Percentiles rank a stretch among this genome's conserved stretches.
Evolutionary conservation across 2,888 invertebrate genomes (phyloP).

Genomic region (Cloeon dipterum): DNA sequence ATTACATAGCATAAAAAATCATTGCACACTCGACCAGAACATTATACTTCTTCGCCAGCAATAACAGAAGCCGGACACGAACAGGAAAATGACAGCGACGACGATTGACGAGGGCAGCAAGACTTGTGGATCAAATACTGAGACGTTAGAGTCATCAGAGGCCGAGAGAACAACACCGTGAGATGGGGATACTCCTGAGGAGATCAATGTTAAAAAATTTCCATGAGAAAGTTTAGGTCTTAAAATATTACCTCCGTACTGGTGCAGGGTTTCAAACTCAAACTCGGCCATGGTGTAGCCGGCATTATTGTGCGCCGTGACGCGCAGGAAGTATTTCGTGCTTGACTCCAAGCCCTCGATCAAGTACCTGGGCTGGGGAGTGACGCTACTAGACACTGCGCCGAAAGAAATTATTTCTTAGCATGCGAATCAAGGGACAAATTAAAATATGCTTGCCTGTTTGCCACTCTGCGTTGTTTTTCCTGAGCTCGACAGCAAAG

Average conservation of each 20-base stretch:
- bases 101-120: too few species aligned
- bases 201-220: slow-evolving; percentile 15
- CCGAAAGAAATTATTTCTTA: too few species aligned
- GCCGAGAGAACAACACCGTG: too few species aligned
- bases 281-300: slow-evolving; percentile 33
- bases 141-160: too few species aligned
- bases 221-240: too few species aligned
- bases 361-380: slow-evolving; percentile 20
- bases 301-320: slow-evolving; percentile 37
- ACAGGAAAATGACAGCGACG: too few species aligned
- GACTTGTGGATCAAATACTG: too few species aligned
- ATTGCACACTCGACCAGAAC: too few species aligned
- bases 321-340: slow-evolving; percentile 24
- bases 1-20: neutral
- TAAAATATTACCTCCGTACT: slow-evolving; percentile 23
- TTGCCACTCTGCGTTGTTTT: neutral
- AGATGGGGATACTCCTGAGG: too few species aligned
- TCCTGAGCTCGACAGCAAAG: slow-evolving; percentile 16
- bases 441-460: neutral
- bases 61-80: too few species aligned
- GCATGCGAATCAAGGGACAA: neutral
- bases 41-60: too few species aligned
- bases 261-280: slow-evolving; percentile 29
- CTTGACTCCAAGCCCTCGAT: slow-evolving; percentile 26
- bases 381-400: slow-evolving; percentile 26